Evolutionary conservation across 2,797 vertebrate species (phyloP).

Genomic region (Euphonia xanthogaster): DNA sequence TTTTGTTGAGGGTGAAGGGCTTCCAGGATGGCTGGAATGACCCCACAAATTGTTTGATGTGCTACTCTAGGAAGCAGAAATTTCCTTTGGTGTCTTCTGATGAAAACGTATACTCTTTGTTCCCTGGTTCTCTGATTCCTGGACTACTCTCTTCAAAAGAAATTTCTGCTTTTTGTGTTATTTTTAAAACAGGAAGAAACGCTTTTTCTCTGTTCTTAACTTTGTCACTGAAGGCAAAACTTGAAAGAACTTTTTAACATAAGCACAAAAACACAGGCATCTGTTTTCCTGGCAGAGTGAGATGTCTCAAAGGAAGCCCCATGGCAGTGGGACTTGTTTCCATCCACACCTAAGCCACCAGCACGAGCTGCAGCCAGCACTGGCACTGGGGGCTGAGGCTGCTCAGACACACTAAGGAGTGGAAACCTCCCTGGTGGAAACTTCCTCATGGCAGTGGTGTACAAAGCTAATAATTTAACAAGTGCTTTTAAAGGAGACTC

Average conservation of each 20-base stretch:
- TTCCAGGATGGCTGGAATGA: slow-evolving; percentile 40
- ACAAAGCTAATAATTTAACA: background rate
- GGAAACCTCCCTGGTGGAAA: background rate
- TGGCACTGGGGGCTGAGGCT: background rate
- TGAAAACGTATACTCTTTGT: slow-evolving; percentile 47
- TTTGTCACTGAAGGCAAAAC: slow-evolving; percentile 35
- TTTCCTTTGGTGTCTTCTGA: slow-evolving; percentile 73
- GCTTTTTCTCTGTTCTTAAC: slow-evolving; percentile 27
- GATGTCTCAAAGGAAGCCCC: background rate
- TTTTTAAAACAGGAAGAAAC: slow-evolving; percentile 61
- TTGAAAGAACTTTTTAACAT: slow-evolving; percentile 43
- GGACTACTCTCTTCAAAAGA: slow-evolving; percentile 55
- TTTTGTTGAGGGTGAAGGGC: background rate
- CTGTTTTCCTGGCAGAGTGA: slow-evolving; percentile 21
- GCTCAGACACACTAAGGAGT: fast-evolving
- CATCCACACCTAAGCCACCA: background rate
- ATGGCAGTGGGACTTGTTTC: background rate
- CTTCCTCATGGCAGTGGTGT: background rate
- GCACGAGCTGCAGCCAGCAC: background rate
- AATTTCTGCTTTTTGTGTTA: slow-evolving; percentile 48
- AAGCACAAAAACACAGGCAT: background rate
- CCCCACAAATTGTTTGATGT: slow-evolving; percentile 71
- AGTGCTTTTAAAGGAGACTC: background rate
- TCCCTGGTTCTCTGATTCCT: slow-evolving; percentile 14
- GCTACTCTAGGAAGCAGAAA: slow-evolving; percentile 73